These are phyloP conservation scores for Sebastes hubbsi DNA, from an alignment of 2,797 vertebrate species.

Conservation along the genomic window DNA sequence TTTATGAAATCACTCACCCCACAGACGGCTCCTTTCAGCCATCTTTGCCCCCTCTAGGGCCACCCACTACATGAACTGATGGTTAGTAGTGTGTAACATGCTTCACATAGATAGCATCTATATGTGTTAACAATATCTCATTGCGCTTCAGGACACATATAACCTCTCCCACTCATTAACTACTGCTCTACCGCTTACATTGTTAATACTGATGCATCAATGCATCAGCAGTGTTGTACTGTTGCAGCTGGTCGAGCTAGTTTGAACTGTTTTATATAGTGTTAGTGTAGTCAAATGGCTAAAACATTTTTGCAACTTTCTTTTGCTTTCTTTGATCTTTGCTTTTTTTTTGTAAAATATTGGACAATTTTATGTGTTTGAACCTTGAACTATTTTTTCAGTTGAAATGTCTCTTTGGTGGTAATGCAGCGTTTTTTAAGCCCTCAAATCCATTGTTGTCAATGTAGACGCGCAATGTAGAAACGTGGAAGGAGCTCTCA, in stretches of 20 bases:
- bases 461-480: fast-evolving
- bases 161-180: not conserved
- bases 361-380: not conserved
- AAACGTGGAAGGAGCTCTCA: no score
- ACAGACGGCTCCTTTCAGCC: slow-evolving; percentile 32
- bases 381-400: not conserved
- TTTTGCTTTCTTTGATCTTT: no score
- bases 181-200: not conserved
- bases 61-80: not conserved
- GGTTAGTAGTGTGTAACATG: not conserved
- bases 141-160: not conserved
- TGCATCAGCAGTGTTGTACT: not conserved
- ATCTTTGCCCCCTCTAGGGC: slow-evolving; percentile 2
- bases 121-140: not conserved
- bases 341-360: no score
- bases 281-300: not conserved
- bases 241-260: not conserved
- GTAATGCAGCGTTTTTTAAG: no score
- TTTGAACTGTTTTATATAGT: not conserved
- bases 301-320: not conserved
- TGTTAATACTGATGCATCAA: not conserved
- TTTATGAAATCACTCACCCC: slow-evolving; percentile 51
- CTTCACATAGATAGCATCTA: not conserved
- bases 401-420: not conserved
- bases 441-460: no score